Evolutionary conservation across 2,888 invertebrate species (phyloP), one percentile per base, ranked within the genome.

Genomic region (Melipona bicolor): DNA sequence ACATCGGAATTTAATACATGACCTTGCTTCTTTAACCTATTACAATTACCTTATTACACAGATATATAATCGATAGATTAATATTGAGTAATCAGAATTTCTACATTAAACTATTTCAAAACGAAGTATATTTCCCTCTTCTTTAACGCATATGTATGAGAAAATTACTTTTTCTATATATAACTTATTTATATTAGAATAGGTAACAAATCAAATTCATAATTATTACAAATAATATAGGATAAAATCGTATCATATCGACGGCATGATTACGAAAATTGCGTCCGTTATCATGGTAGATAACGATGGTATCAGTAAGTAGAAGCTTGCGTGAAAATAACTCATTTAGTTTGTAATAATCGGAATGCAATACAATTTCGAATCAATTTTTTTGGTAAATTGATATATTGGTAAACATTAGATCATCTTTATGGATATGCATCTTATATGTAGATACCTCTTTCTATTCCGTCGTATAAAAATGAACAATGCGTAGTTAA

Each of bases 181-280:
- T 50, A 3, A 19, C 24, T n/a, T 59, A 43, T n/a, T n/a, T 56
- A 19, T 11, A 9, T 61, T 54, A 71, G 15, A 74, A 19, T 11
- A 17, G 6, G 52, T 36, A 61, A 49, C 3, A 17, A 21, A 54
- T 65, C 17, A 61, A 61, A 67, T 21, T 64, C 9, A 24, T 70
- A 77, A 79, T 79, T 71, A 59, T 50, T 81, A 64, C 49, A 52
- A 62, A 81, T 65, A 71, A 74, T 68, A 50, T 54, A 32, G 56
- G 21, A 62, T 15, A 24, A 50, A 78, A 86, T 83, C 52, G 50
- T 67, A 67, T 74, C 65, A 52, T 61, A 84, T 79, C 54, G 70
- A 75, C 79, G 65, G 68, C 62, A 56, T 27, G 86, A 88, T 88
- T 88, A 87, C 74, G 79, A 88, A 87, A 89, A 85, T 72, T 83